Evolutionary conservation across 2,797 vertebrate genomes (phyloP).

Genomic region (Sciaenops ocellatus): DNA sequence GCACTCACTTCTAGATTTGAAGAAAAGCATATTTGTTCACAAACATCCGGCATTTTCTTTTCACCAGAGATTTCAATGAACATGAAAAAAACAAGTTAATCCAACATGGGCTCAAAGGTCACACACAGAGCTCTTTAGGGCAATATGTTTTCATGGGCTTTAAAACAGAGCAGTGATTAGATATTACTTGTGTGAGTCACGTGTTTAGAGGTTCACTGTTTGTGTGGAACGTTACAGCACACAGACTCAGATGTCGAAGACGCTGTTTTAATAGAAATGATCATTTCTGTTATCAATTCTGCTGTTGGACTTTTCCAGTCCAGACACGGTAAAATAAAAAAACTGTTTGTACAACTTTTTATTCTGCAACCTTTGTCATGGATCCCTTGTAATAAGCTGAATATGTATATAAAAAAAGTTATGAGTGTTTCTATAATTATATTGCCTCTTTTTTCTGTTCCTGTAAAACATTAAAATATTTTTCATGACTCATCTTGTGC

Average conservation of each 20-base stretch:
- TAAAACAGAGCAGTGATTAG: conserved; percentile 61
- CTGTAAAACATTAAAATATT: no score
- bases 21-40: conserved; percentile 25
- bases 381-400: no score
- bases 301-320: no score
- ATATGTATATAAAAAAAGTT: no score
- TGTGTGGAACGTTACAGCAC: background rate
- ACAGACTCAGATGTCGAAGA: background rate
- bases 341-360: no score
- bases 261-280: background rate
- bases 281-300: no score
- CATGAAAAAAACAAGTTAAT: conserved; percentile 54
- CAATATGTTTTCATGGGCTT: conserved; percentile 62
- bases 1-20: conserved; percentile 24
- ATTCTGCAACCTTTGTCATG: no score
- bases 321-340: no score
- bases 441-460: no score
- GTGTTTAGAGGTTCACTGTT: conserved; percentile 29
- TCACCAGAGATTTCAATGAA: conserved; percentile 54
- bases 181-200: conserved; percentile 55
- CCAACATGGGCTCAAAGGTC: conserved; percentile 69
- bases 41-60: conserved; percentile 35
- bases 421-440: no score
- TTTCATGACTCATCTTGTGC: no score
- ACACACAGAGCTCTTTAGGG: conserved; percentile 48